A percentile compares a stretch with the other conserved stretches of the same genome.
These are phyloP conservation scores for Aphaenogaster ashmeadi DNA, from an alignment of 1,140 invertebrate species.

Conservation along the genomic window DNA sequence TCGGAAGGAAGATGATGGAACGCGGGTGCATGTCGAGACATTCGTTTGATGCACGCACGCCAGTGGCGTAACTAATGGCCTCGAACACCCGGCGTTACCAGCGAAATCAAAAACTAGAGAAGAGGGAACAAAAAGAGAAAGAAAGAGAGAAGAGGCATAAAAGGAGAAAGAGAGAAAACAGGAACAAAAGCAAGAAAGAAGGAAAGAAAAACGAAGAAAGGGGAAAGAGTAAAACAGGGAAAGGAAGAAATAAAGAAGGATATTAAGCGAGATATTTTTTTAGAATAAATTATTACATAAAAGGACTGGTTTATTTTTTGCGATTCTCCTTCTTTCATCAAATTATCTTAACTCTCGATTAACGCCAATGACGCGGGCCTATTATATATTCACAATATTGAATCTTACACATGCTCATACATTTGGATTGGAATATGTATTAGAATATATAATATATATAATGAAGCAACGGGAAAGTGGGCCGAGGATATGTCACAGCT, in stretches of 20 bases:
- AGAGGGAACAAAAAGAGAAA: not conserved
- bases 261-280: not conserved
- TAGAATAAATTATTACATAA: not conserved
- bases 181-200: not conserved
- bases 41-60: conserved; percentile 57
- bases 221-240: not conserved
- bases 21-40: conserved; percentile 50
- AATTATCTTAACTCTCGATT: not conserved
- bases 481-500: conserved; percentile 52
- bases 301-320: not conserved
- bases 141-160: not conserved
- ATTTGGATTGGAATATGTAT: conserved; percentile 18
- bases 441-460: conserved; percentile 5
- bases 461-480: conserved; percentile 37
- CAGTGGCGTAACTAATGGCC: conserved; percentile 59
- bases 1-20: conserved; percentile 71
- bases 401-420: not conserved
- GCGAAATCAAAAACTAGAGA: not conserved
- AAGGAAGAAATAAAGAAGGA: not conserved
- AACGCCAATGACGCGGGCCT: not conserved
- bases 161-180: not conserved
- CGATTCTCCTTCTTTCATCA: not conserved
- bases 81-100: conserved; percentile 3
- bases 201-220: not conserved
- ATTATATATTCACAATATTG: not conserved